Percentiles rank a stretch among this genome's conserved stretches.
These are phyloP conservation scores for Prunella fulvescens DNA, from an alignment of 2,113 vertebrate genomes.

Conservation along the genomic window DNA sequence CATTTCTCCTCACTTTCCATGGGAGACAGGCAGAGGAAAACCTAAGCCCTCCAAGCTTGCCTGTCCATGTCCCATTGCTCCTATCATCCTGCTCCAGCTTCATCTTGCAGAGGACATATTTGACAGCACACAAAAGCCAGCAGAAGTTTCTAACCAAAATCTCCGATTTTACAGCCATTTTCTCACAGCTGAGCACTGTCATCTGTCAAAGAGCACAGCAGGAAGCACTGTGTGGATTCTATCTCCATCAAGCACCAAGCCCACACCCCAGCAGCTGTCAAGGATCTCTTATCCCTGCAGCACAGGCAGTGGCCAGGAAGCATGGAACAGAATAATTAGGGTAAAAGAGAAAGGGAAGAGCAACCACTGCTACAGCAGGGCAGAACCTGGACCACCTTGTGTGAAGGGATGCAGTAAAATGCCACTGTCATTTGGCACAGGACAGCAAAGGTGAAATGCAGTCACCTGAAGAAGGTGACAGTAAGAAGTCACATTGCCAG, in stretches of 20 bases:
- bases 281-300: neutral
- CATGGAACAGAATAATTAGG: neutral
- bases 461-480: neutral
- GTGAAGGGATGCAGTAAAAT: neutral
- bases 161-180: neutral
- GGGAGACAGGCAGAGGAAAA: neutral
- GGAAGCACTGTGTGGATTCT: neutral
- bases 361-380: neutral
- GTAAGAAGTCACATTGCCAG: neutral
- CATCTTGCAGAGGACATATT: neutral
- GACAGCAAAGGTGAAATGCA: neutral
- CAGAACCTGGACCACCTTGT: neutral
- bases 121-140: neutral
- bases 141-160: neutral
- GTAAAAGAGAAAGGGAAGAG: neutral
- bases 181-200: neutral
- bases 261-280: neutral
- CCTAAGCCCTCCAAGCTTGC: neutral
- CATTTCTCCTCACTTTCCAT: neutral
- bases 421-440: neutral
- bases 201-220: neutral
- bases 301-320: neutral
- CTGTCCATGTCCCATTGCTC: neutral
- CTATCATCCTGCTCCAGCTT: neutral
- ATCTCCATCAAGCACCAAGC: neutral